Base-by-base conservation (phyloP, 1,140 invertebrate genomes). In the Pseudoatta argentina region DNA sequence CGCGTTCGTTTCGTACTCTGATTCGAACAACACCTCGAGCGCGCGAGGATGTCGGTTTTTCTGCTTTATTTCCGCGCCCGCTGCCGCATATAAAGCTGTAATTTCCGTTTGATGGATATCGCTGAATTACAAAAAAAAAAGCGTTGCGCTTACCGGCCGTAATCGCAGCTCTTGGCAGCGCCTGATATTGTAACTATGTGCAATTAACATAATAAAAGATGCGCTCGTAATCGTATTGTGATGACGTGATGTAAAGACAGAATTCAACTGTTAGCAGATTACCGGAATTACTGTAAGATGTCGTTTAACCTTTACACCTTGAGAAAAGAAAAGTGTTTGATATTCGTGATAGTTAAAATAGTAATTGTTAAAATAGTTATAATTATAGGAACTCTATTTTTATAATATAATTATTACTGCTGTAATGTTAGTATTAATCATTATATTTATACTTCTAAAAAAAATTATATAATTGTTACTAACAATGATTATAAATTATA, bases 1-100 rank as follows among this genome's bases (percentile, higher is more conserved):
- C 87, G 55, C 24, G 87, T 89, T 87, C 85, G 89, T 92, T 90
- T 89, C 87, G 92, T 90, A 83, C 69, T 75, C 78, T 44, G 39
- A 8, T 53, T 78, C 72, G 21, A 24, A 72, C 79, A 61, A 73
- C 79, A 82, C 67, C 39, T 82, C 53, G 55, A 82, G 78, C 48
- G 64, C 34, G 64, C 78, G 21, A 34, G 39, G 67, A 82, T 83
- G 79, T 82, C 39, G 67, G 55, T 85, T 85, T 85, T 85, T 85
- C 82, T 83, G 67, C 55, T 81, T 81, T 71, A 81, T 81, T 81
- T 81, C 78, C 64, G 48, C 78, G 66, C 67, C 48, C 66, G 51
- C 51, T n/a, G 24, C 55, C 34, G 79, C 69, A 34, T 73, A 61
- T 63, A 63, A 83, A 73, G 55, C 79, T 75, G 79, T 63, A 75